phyloP scores from a whole-genome alignment of 1,140 invertebrate genomes.

The Temnothorax nylanderi region DNA sequence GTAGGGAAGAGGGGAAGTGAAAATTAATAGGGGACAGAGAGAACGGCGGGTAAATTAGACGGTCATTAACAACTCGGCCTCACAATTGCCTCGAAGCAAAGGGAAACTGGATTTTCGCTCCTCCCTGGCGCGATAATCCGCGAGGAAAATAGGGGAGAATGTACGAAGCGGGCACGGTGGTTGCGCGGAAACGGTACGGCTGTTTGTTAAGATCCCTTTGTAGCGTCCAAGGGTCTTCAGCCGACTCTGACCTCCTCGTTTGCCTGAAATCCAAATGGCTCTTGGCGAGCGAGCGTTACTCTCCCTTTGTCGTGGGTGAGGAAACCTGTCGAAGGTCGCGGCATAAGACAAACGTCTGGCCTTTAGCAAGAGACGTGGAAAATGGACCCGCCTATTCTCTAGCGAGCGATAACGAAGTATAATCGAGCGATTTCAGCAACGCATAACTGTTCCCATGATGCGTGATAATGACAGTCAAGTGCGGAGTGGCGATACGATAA shows the following conservation, averaged over 20 bases:
- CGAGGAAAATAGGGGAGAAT: constrained; percentile 19
- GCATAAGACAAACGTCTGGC: constrained; percentile 37
- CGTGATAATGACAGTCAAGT: background rate
- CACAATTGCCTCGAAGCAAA: background rate
- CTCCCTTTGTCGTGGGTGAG: constrained; percentile 13
- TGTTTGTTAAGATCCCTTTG: constrained; percentile 59
- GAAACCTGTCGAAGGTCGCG: constrained; percentile 51
- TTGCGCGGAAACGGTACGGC: constrained; percentile 1
- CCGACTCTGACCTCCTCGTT: background rate
- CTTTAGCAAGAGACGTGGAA: background rate
- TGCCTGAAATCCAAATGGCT: constrained; percentile 46
- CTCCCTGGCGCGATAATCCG: constrained; percentile 23
- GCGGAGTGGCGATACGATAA: background rate
- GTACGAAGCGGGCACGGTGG: background rate
- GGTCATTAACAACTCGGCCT: constrained; percentile 37
- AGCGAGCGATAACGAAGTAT: background rate
- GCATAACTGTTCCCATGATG: background rate
- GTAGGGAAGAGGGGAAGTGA: background rate
- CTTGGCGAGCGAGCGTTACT: constrained; percentile 11
- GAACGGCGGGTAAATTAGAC: constrained; percentile 36
- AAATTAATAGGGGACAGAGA: constrained; percentile 15
- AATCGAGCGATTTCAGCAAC: constrained; percentile 2
- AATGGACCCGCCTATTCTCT: background rate
- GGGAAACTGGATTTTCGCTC: background rate
- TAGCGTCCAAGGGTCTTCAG: constrained; percentile 33